Evolutionary conservation across 2,888 invertebrate genomes (phyloP).

Genomic region (Ochropleura plecta): DNA sequence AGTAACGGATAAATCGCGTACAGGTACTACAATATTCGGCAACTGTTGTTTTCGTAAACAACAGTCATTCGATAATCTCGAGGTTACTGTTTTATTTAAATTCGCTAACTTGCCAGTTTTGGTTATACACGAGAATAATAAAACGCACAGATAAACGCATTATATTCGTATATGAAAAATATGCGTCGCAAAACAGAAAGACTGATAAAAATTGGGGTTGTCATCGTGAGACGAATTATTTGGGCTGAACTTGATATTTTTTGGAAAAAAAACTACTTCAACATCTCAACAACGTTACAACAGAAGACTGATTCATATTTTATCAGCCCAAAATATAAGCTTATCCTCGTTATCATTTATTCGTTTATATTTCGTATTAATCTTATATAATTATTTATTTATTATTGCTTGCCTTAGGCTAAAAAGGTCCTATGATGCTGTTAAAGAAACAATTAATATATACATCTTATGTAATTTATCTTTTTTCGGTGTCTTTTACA

Average conservation of each 20-base stretch:
- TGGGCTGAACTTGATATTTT: not conserved
- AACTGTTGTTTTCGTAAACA: not conserved
- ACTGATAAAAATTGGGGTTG: not conserved
- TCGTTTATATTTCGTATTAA: too few species aligned
- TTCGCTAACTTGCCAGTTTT: slow-evolving; percentile 3
- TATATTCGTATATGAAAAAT: not conserved
- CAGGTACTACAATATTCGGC: not conserved
- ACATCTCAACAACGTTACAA: not conserved
- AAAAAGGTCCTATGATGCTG: not conserved
- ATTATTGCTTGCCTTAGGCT: not conserved
- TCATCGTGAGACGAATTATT: slow-evolving; percentile 8
- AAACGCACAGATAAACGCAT: slow-evolving; percentile 19
- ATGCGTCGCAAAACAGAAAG: not conserved
- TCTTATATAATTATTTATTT: not conserved
- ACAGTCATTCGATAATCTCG: not conserved
- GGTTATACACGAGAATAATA: slow-evolving; percentile 10
- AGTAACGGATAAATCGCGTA: too few species aligned
- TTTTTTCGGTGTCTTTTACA: slow-evolving; percentile 63
- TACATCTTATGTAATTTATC: too few species aligned
- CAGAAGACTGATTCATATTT: not conserved
- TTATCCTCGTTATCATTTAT: not conserved
- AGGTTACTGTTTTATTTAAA: slow-evolving; percentile 1
- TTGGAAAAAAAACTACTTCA: not conserved
- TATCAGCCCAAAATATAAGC: not conserved
- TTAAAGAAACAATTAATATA: too few species aligned